phyloP scores from a whole-genome alignment of 2,113 vertebrate genomes.

The Alectura lathami region DNA sequence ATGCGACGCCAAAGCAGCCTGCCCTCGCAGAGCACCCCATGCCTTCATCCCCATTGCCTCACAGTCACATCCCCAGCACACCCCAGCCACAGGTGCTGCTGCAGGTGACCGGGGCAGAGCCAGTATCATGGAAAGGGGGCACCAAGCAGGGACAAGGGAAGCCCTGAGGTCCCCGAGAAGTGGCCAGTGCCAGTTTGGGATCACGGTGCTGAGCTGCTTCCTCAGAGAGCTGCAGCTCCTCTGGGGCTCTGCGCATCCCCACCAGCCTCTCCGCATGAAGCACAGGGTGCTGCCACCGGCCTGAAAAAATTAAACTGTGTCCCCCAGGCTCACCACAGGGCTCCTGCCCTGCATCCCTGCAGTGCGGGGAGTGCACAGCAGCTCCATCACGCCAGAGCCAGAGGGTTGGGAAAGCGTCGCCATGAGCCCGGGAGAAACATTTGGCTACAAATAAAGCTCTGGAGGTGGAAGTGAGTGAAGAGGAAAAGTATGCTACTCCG shows the following conservation, averaged over 20 bases:
- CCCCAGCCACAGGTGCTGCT: background rate
- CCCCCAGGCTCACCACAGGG: accelerated
- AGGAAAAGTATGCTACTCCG: conserved; percentile 29
- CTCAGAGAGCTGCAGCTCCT: background rate
- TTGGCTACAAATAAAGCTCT: background rate
- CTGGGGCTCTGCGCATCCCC: accelerated
- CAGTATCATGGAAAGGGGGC: background rate
- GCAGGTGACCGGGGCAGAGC: background rate
- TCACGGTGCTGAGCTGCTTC: background rate
- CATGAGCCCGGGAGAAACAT: background rate
- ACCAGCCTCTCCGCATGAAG: no score
- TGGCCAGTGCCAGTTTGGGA: accelerated
- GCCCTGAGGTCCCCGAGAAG: accelerated
- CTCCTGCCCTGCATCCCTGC: background rate
- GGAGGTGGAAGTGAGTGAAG: conserved; percentile 20
- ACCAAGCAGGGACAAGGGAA: background rate
- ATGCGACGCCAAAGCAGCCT: background rate
- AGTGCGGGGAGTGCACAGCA: background rate
- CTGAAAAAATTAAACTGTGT: conserved; percentile 22
- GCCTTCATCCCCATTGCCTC: background rate
- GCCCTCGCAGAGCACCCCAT: background rate
- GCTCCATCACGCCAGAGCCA: background rate
- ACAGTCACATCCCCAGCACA: background rate
- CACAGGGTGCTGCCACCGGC: background rate
- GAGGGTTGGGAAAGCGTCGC: background rate